Conservation (phyloP, 2,797 vertebrate species). For the Chaetophractus vellerosus region DNA sequence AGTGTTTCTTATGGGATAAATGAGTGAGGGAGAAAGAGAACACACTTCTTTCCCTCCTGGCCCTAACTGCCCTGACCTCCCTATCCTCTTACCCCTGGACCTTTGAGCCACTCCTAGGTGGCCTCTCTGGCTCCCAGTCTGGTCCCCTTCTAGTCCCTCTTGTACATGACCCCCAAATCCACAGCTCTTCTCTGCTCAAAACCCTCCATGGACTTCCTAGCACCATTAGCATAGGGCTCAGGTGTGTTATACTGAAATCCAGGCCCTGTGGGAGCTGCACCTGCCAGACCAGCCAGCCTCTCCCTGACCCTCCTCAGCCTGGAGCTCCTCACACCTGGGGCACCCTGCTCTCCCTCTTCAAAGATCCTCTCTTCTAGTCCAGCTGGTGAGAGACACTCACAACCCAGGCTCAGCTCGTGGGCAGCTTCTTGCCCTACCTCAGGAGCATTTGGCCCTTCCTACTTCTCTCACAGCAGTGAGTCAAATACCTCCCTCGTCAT, state of each 20-base stretch:
- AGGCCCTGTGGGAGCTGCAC: background rate
- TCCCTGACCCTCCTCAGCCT: background rate
- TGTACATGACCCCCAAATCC: background rate
- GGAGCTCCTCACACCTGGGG: background rate
- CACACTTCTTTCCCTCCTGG: background rate
- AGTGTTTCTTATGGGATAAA: background rate
- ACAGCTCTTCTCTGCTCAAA: background rate
- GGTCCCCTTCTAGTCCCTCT: background rate
- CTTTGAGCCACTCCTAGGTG: background rate
- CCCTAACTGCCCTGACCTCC: background rate
- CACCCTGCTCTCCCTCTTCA: accelerated
- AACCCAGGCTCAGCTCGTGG: background rate
- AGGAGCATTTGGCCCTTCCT: background rate
- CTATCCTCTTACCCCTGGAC: background rate
- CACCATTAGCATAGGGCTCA: background rate
- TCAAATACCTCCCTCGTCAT: background rate
- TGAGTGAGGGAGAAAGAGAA: background rate
- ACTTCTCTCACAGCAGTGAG: background rate
- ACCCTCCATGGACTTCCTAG: background rate
- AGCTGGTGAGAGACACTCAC: background rate
- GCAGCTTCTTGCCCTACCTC: background rate
- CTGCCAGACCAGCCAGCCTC: background rate
- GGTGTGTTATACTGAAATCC: background rate
- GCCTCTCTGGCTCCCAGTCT: background rate
- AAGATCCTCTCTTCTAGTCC: background rate